phyloP scores from a whole-genome alignment of 2,797 vertebrate species.

The Falco naumanni region DNA sequence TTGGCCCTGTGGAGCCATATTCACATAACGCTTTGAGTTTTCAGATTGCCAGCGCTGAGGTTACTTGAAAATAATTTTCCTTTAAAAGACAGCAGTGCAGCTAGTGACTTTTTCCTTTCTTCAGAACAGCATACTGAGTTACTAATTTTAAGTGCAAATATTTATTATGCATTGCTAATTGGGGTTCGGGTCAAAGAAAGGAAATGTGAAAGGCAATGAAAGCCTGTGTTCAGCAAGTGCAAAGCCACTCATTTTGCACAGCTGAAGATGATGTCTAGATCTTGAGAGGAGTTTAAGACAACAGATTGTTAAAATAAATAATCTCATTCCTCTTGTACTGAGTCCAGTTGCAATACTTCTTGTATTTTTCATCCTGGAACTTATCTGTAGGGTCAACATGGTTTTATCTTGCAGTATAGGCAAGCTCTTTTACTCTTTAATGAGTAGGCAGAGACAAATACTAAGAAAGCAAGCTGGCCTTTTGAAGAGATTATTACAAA shows the following conservation, averaged over 20 bases:
- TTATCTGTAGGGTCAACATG: neutral
- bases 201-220: neutral
- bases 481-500: neutral
- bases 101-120: neutral
- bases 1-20: neutral
- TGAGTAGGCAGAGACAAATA: neutral
- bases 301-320: neutral
- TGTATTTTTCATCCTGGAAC: neutral
- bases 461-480: neutral
- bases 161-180: neutral
- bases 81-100: neutral
- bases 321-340: neutral
- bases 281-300: neutral
- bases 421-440: neutral
- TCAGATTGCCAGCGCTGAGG: neutral
- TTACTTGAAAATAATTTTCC: neutral
- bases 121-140: neutral
- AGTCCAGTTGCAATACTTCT: neutral
- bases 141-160: neutral
- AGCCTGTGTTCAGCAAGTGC: neutral
- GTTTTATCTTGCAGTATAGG: neutral
- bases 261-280: neutral
- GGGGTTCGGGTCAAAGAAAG: neutral
- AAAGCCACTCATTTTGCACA: neutral
- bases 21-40: rapidly evolving